These are phyloP conservation scores for Xerus rutilus DNA, from an alignment of 2,797 vertebrate species.

Conservation along the genomic window DNA sequence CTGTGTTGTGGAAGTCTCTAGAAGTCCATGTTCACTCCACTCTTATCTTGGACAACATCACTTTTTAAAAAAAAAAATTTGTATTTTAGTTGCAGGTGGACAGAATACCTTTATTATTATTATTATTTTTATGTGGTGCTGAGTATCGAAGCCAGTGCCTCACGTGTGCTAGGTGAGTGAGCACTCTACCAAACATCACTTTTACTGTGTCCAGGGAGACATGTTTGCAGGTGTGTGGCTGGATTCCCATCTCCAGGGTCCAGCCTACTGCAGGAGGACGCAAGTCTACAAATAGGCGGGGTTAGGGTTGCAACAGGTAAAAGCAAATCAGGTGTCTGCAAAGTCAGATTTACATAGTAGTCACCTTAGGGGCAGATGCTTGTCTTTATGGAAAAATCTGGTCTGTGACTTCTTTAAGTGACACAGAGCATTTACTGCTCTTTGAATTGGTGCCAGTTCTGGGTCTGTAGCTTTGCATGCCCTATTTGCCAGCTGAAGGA, in stretches of 20 bases:
- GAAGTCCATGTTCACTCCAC: not conserved
- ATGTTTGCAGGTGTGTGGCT: not conserved
- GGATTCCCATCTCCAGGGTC: not conserved
- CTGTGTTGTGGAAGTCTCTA: not conserved
- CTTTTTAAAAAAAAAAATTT: not conserved
- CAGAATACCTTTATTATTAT: too few relatives aligned
- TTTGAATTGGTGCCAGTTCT: fast-evolving
- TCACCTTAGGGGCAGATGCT: not conserved
- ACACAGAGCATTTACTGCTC: not conserved
- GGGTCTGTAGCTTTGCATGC: not conserved
- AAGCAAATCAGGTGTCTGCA: not conserved
- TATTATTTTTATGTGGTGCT: too few relatives aligned
- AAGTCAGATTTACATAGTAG: not conserved
- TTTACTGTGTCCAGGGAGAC: not conserved
- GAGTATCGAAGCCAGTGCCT: too few relatives aligned
- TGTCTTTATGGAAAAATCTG: not conserved
- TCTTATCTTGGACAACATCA: not conserved
- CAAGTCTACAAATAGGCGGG: not conserved
- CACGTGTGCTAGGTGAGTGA: too few relatives aligned
- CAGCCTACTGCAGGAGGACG: not conserved
- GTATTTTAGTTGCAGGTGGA: too few relatives aligned
- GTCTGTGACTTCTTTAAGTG: not conserved
- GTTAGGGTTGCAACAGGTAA: not conserved
- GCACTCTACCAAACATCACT: not conserved
- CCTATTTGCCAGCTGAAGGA: not conserved